Evolutionary conservation across 2,113 vertebrate species (phyloP), one percentile per base, ranked within the genome.

Genomic region (Ursus arctos): DNA sequence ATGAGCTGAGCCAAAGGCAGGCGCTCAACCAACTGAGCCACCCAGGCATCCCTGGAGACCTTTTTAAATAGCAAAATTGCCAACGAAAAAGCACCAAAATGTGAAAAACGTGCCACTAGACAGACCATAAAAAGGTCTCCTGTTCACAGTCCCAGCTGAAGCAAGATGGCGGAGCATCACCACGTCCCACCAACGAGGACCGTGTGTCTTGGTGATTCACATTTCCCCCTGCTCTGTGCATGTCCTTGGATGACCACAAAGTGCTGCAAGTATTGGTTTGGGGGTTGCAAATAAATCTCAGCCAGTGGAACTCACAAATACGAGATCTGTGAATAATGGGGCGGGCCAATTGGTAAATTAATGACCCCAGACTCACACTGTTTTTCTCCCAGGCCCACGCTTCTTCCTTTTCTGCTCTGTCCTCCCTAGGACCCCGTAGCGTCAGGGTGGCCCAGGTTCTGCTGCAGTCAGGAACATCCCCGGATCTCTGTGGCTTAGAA

Each of bases 301-400:
- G 47, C 47, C 8, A 4, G 55, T 36, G 14, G 57, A 24, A 59
- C 16, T 40, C 21, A 14, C 31, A 67, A 31, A 59, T 9, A 13
- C 0, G 0, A 72, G 26, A 36, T 55, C 18, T 53, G 4, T 21
- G 6, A 92, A n/a, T 11, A 43, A 22, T 11, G 28, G 65, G 15
- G 15, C 24, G 0, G 14, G 4, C 67, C 7, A 10, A 1, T 63
- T 7, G 61, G 40, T 51, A 49, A 16, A 24, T 36, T 19, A 31
- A 13, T 12, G n/a, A 22, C 55, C 65, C 26, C 51, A 26, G 33
- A 33, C 65, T 59, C 21, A 69, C 13, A 12, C 65, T 1, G 0
- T 21, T 40, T 74, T 24, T 72, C 24, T 83, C 31, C 31, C 15
- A 7, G 0, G 0, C 2, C n/a, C 0, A 0, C 28, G 2, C 18